Conservation (phyloP, 2,888 invertebrate species). For the Cheilosia soror region DNA sequence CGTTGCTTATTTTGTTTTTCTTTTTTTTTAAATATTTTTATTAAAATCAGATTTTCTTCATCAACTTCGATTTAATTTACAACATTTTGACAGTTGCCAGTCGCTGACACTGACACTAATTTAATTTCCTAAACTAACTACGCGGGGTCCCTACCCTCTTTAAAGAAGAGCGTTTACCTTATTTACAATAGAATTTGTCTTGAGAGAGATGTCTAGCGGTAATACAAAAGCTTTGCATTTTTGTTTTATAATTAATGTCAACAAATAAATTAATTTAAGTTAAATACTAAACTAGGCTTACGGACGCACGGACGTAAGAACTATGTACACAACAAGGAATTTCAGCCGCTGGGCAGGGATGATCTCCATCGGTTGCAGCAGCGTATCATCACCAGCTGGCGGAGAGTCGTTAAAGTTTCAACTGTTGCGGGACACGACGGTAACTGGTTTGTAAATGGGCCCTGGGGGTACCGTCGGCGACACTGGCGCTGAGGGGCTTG, state of each 20-base stretch:
- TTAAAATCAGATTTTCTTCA: slow-evolving; percentile 63
- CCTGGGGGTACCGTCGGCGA: slow-evolving; percentile 77
- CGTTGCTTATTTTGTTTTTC: slow-evolving; percentile 32
- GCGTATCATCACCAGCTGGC: too few relatives aligned
- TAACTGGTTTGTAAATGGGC: slow-evolving; percentile 85
- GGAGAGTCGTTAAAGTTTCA: slow-evolving; percentile 83
- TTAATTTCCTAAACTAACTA: slow-evolving; percentile 68
- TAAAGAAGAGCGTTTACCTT: slow-evolving; percentile 23
- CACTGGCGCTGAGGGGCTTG: slow-evolving; percentile 79
- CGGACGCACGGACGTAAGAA: slow-evolving; percentile 47
- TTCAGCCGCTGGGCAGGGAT: not conserved
- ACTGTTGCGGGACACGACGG: slow-evolving; percentile 85
- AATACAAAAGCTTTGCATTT: slow-evolving; percentile 57
- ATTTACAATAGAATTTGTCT: slow-evolving; percentile 65
- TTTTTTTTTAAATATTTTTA: slow-evolving; percentile 52
- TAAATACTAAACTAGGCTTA: slow-evolving; percentile 71
- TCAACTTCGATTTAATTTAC: slow-evolving; percentile 41
- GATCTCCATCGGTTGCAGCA: slow-evolving; percentile 17
- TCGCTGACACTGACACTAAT: slow-evolving; percentile 37
- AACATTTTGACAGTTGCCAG: slow-evolving; percentile 41
- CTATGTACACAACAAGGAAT: slow-evolving; percentile 71
- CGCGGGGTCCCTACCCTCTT: slow-evolving; percentile 15
- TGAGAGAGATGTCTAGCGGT: slow-evolving; percentile 46
- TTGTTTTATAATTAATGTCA: slow-evolving; percentile 51
- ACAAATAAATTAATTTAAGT: slow-evolving; percentile 74